Base-by-base conservation (phyloP, 2,113 vertebrate species). In the Trematocara unimaculatum region DNA sequence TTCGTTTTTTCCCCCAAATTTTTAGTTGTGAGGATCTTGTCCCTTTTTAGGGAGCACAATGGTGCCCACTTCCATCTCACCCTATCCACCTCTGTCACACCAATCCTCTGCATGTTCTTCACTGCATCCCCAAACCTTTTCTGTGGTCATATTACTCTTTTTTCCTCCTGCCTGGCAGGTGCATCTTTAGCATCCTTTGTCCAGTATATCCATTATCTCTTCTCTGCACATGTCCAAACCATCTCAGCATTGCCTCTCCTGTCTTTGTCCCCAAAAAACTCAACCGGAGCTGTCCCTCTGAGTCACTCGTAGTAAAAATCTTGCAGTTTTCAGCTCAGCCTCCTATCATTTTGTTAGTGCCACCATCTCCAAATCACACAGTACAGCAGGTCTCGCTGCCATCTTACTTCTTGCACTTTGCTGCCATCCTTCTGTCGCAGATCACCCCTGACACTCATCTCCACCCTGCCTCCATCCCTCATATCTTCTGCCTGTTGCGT, bases 1-100 rank as follows among this genome's bases (percentile, higher is more conserved):
- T 64, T 38, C 0, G 1, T 12, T 64, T 64, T 58, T 35, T 7
- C 0, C 2, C 58, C 17, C 0, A n/a, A 6, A 38, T 12, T 5
- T 49, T 31, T 29, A 49, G 70, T 11, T 74, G 15, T 74, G 23
- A 74, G 9, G 70, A 31, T 77, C 0, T 0, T 64, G 60, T n/a
- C 60, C 4, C 60, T 64, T 64, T 64, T 64, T 6, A 64, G 33
- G 6, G 60, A 64, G 60, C 18, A 38, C 10, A n/a, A 64, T 1
- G 3, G 10, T 38, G 1, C 33, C 0, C 0, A 0, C 31, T 64
- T 20, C 67, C 67, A 10, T 72, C 0, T 26, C 67, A 72, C 40
- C 20, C 4, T 72, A 26, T 45, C 67, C 20, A 26, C 40, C 20
- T 45, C 67, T 17, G 67, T 45, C 20, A 72, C 67, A 26, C 8